These are phyloP conservation scores for Melanotaenia duboulayi DNA, from an alignment of 2,113 vertebrate species.

Conservation along the genomic window DNA sequence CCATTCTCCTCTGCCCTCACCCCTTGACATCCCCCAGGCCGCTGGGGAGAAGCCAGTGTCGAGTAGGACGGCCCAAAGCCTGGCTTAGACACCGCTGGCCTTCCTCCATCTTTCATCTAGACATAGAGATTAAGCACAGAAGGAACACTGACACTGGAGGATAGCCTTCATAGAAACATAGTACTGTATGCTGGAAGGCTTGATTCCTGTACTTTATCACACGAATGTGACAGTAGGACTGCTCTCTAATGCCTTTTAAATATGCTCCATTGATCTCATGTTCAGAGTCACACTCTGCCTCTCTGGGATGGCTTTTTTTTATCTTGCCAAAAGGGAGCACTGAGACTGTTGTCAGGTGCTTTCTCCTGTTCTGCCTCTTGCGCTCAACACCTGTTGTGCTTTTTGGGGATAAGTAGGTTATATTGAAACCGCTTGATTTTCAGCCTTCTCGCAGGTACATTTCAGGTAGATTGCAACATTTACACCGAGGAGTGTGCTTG, in stretches of 20 bases:
- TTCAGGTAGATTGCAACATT: slow-evolving; percentile 73
- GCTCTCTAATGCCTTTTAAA: slow-evolving; percentile 77
- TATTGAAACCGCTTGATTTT: slow-evolving; percentile 63
- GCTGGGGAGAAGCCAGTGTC: slow-evolving; percentile 30
- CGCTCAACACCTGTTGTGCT: slow-evolving; percentile 71
- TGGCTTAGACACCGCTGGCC: slow-evolving; percentile 15
- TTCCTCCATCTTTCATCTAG: slow-evolving; percentile 43
- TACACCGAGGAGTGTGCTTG: slow-evolving; percentile 39
- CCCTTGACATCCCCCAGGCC: slow-evolving; percentile 55
- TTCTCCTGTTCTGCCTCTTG: slow-evolving; percentile 55
- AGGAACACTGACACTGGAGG: slow-evolving; percentile 53
- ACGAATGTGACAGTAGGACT: slow-evolving; percentile 70
- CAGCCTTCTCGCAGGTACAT: slow-evolving; percentile 47
- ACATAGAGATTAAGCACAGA: slow-evolving; percentile 50
- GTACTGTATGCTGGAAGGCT: slow-evolving; percentile 62
- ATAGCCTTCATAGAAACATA: slow-evolving; percentile 45
- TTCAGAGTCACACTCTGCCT: slow-evolving; percentile 61
- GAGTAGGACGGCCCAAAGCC: slow-evolving; percentile 27
- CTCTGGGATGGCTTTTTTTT: slow-evolving; percentile 37
- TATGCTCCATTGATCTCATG: slow-evolving; percentile 72
- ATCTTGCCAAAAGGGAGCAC: slow-evolving; percentile 55
- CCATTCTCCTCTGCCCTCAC: slow-evolving; percentile 64
- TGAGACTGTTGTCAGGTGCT: slow-evolving; percentile 56
- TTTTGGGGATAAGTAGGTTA: slow-evolving; percentile 61
- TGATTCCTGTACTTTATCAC: slow-evolving; percentile 65